A percentile compares a stretch with the other conserved stretches of the same genome.
Conservation (phyloP, 2,888 invertebrate genomes). For the Teinopalpus imperialis region DNA sequence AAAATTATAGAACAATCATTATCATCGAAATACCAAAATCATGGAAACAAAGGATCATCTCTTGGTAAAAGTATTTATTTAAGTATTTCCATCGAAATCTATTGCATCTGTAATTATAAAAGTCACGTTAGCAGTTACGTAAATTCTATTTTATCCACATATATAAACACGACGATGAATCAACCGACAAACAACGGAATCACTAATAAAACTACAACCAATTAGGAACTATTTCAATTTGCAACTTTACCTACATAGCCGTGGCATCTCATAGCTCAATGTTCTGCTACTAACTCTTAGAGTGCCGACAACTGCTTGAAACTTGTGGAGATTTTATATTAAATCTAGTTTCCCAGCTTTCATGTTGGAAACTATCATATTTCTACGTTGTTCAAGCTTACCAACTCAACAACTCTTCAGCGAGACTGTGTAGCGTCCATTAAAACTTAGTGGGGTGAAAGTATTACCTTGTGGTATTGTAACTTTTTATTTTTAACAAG, state of each 20-base stretch:
- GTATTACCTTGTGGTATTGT: neutral
- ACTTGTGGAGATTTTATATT: constrained; percentile 9
- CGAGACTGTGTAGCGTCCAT: neutral
- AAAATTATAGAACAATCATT: too few species aligned
- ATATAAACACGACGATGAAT: neutral
- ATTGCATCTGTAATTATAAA: too few species aligned
- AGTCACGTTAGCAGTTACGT: neutral
- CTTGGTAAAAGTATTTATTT: too few species aligned
- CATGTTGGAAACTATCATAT: constrained; percentile 9
- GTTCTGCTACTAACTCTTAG: neutral
- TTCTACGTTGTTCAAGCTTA: constrained; percentile 1
- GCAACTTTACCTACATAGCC: neutral
- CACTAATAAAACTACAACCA: constrained; percentile 1
- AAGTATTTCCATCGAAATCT: too few species aligned
- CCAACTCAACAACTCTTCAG: constrained; percentile 10
- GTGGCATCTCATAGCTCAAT: neutral
- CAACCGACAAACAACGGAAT: neutral
- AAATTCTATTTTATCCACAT: neutral
- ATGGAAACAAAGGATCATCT: too few species aligned
- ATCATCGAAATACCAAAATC: too few species aligned
- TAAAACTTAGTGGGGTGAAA: constrained; percentile 11
- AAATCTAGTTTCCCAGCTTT: constrained; percentile 13
- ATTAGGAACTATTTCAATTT: neutral
- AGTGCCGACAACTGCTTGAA: constrained; percentile 1
- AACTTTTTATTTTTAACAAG: neutral